phyloP scores from a whole-genome alignment of 2,113 vertebrate genomes.

The Gambusia affinis region DNA sequence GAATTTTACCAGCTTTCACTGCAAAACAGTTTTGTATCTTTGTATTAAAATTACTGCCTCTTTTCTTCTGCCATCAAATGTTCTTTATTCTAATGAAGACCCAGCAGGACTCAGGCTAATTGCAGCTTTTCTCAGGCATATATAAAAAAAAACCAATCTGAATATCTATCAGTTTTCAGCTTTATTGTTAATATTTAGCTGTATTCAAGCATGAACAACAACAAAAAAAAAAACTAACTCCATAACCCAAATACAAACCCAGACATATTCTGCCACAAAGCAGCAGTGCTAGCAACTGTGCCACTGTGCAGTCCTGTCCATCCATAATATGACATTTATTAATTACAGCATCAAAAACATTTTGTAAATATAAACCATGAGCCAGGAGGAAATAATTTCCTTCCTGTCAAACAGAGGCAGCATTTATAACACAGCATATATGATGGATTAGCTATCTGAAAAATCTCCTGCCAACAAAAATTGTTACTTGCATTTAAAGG shows the following conservation, averaged over 20 bases:
- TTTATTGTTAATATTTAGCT: background rate
- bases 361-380: background rate
- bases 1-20: background rate
- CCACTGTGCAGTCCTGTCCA: background rate
- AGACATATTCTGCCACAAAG: no score
- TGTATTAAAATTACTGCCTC: background rate
- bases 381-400: background rate
- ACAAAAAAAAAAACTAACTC: no score
- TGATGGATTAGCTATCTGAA: slow-evolving; percentile 16
- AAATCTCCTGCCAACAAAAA: slow-evolving; percentile 4
- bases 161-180: background rate
- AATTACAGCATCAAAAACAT: background rate
- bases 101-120: background rate
- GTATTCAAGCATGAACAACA: no score
- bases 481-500: background rate
- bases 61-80: slow-evolving; percentile 29
- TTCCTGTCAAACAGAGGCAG: background rate
- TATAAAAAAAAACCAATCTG: no score
- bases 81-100: slow-evolving; percentile 6
- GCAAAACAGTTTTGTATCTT: background rate
- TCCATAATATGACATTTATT: background rate
- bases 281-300: no score
- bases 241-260: no score
- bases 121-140: background rate
- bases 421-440: background rate